Evolutionary conservation across 2,113 vertebrate species (phyloP), one percentile per base, ranked within the genome.

Genomic region (Clarias macrocephalus): DNA sequence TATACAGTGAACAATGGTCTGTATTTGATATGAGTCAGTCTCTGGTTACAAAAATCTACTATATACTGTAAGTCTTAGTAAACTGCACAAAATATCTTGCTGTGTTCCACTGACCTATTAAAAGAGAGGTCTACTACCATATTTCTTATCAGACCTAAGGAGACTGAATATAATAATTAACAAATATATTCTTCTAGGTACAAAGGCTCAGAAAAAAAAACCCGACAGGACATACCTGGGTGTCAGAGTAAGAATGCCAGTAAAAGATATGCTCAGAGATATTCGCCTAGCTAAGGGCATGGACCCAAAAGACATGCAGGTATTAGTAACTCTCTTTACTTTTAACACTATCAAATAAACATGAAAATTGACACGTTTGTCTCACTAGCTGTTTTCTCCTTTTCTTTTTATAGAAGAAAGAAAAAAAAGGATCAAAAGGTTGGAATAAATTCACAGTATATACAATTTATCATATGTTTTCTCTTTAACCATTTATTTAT

Each of bases 171-270:
- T n/a, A 60, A 60, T 5, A 80, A 5, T 28, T 76, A 88, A 68
- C 18, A 80, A 37, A 57, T n/a, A 48, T 66, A 10, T 57, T 59
- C 85, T 79, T 76, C 86, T 89, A 95, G 95, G 84, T n/a, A 2
- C 76, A 73, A 94, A 92, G 86, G 79, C 85, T 83, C 59, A 88
- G 16, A 59, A 90, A 37, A 87, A 54, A 10, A 86, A 77, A 5
- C 16, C 86, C 28, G 93, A 94, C 37, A 96, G 92, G 91, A 93
- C 93, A 30, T 97, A 97, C 90, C 89, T 96, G 5, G 96, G 97
- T 0, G 97, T 97, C 33, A 95, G 96, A 48, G 97, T 97, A 6
- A 95, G 94, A 91, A 96, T 95, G 96, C 96, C 96, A 0, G 96
- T 97, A 0, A 94, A 93, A 86, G 97, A 97, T 60, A 37, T 97